phyloP scores from a whole-genome alignment of 2,888 invertebrate genomes.

The Dynastes grantii region DNA sequence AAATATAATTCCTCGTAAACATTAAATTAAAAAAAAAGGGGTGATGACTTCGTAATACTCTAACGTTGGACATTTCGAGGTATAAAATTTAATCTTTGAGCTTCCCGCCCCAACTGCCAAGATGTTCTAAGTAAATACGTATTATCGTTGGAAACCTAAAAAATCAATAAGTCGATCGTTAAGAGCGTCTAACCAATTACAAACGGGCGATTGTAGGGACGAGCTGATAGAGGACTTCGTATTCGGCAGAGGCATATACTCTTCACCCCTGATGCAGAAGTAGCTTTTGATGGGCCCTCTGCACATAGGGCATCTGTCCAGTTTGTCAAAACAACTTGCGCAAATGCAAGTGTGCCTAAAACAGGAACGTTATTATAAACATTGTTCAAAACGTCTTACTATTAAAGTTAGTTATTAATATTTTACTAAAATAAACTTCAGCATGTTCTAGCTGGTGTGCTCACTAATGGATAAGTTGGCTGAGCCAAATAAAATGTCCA shows the following conservation, averaged over 20 bases:
- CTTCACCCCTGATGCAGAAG: constrained; percentile 87
- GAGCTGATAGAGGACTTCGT: constrained; percentile 61
- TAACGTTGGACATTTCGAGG: constrained; percentile 22
- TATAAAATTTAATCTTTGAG: not conserved
- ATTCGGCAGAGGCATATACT: constrained; percentile 77
- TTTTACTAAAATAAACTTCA: too few relatives aligned
- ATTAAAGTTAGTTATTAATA: too few relatives aligned
- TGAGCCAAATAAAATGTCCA: too few relatives aligned
- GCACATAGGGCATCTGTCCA: constrained; percentile 92
- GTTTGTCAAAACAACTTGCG: constrained; percentile 83
- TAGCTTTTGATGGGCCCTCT: constrained; percentile 87
- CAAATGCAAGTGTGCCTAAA: constrained; percentile 87
- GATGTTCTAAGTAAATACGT: not conserved
- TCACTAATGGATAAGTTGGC: too few relatives aligned
- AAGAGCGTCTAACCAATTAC: constrained; percentile 75
- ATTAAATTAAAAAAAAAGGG: not conserved
- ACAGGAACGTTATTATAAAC: constrained; percentile 51
- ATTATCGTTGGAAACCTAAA: constrained; percentile 78
- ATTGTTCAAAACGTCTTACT: too few relatives aligned
- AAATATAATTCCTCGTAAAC: not conserved
- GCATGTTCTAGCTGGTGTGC: too few relatives aligned
- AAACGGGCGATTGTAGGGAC: constrained; percentile 67
- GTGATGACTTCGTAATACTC: constrained; percentile 38
- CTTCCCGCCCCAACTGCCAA: not conserved
- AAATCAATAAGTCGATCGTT: constrained; percentile 83